phyloP scores from a whole-genome alignment of 1,140 invertebrate genomes.

The Laodelphax striatellus region DNA sequence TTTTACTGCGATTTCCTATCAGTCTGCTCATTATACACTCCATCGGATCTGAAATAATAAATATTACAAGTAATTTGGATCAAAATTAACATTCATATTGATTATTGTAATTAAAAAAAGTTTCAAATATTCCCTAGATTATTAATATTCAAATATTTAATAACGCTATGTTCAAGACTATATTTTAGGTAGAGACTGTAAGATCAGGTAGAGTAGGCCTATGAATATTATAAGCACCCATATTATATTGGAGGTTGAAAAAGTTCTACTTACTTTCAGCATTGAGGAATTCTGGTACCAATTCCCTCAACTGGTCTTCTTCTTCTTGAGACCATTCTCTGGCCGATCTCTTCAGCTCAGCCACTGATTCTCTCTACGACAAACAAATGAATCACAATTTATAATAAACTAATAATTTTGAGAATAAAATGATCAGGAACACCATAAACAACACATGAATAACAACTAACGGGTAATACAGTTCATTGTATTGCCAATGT shows the following conservation, averaged over 20 bases:
- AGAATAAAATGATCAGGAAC: too few relatives aligned
- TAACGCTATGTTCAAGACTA: background rate
- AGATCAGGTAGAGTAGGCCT: too few relatives aligned
- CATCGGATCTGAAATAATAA: background rate
- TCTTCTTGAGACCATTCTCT: background rate
- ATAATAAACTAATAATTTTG: background rate
- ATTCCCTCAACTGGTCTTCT: background rate
- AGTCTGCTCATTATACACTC: background rate
- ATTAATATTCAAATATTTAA: too few relatives aligned
- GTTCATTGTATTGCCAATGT: background rate
- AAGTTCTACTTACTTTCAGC: background rate
- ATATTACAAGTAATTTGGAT: background rate
- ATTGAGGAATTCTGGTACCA: background rate
- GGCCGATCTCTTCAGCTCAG: background rate
- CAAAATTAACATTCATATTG: too few relatives aligned
- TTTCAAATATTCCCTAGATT: too few relatives aligned
- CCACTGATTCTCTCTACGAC: background rate
- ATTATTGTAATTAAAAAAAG: too few relatives aligned
- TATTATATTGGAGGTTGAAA: background rate
- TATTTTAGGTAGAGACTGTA: too few relatives aligned
- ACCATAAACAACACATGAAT: too few relatives aligned
- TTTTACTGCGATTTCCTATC: background rate
- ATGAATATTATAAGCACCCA: too few relatives aligned
- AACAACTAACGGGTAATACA: background rate
- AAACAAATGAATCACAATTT: too few relatives aligned